A percentile compares a stretch with the other conserved stretches of the same genome.
These are phyloP conservation scores for Hydrolagus colliei DNA, from an alignment of 2,797 vertebrate species.

Conservation along the genomic window DNA sequence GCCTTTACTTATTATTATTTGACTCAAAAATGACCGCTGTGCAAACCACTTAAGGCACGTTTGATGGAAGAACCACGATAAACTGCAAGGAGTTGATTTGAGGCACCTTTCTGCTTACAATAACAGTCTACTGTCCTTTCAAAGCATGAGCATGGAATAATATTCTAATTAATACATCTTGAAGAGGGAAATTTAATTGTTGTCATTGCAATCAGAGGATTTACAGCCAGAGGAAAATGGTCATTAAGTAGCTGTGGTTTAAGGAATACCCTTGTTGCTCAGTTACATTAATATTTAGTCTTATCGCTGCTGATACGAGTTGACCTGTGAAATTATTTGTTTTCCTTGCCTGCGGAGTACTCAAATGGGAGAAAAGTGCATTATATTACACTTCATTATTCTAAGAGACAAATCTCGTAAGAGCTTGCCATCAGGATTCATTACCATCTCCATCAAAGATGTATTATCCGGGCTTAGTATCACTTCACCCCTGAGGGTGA, in stretches of 20 bases:
- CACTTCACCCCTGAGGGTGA: slow-evolving; percentile 47
- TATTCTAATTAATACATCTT: slow-evolving; percentile 50
- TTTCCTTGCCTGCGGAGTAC: neutral
- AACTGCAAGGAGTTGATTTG: neutral
- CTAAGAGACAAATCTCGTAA: slow-evolving; percentile 24
- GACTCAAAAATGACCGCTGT: neutral
- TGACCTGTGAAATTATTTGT: slow-evolving; percentile 24
- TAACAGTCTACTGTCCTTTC: slow-evolving; percentile 34
- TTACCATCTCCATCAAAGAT: slow-evolving; percentile 53
- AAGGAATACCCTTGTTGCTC: neutral
- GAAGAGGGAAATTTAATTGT: slow-evolving; percentile 47
- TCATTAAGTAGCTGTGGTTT: neutral
- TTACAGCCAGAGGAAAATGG: slow-evolving; percentile 43
- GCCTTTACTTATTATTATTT: too few species aligned
- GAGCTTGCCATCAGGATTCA: slow-evolving; percentile 51
- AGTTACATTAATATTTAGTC: neutral
- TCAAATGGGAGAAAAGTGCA: slow-evolving; percentile 19
- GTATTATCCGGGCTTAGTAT: slow-evolving; percentile 50
- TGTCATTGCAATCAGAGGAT: slow-evolving; percentile 46
- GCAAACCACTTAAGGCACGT: neutral
- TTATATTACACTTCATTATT: slow-evolving; percentile 10
- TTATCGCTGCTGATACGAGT: neutral
- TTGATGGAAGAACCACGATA: neutral
- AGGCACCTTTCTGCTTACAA: neutral
- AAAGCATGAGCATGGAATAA: slow-evolving; percentile 40